phyloP scores from a whole-genome alignment of 2,888 invertebrate species.

The Melanargia galathea region DNA sequence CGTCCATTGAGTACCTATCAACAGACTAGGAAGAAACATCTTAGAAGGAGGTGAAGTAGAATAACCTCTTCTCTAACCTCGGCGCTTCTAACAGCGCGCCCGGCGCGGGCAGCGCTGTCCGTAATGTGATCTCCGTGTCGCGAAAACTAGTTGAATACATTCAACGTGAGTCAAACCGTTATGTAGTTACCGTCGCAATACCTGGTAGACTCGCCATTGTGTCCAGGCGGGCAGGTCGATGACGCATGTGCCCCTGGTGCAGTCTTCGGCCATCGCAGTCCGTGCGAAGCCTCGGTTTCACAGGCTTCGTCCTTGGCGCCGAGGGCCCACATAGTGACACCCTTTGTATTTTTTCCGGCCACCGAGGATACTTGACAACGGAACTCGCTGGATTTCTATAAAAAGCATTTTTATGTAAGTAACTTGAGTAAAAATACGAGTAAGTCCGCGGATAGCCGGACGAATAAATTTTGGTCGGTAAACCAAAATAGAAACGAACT shows the following conservation, averaged over 20 bases:
- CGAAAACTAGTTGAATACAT: too few species aligned
- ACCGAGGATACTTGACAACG: constrained; percentile 87
- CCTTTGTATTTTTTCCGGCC: constrained; percentile 72
- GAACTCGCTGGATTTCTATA: constrained; percentile 89
- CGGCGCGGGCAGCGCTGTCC: too few species aligned
- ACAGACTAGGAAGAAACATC: too few species aligned
- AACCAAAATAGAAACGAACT: too few species aligned
- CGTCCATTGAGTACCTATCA: too few species aligned
- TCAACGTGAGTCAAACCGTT: too few species aligned
- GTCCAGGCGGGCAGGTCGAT: constrained; percentile 76
- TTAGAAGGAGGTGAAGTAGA: too few species aligned
- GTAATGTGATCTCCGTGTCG: too few species aligned
- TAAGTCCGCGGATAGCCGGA: too few species aligned
- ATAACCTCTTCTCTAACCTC: too few species aligned
- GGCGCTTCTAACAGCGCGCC: too few species aligned
- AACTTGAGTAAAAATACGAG: not conserved
- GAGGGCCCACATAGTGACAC: constrained; percentile 85
- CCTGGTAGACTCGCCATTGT: constrained; percentile 73
- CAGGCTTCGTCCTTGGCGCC: constrained; percentile 80
- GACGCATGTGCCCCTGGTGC: constrained; percentile 87
- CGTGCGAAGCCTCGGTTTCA: constrained; percentile 79
- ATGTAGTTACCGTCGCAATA: constrained; percentile 31
- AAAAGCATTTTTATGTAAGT: not conserved
- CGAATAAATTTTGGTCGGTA: too few species aligned
- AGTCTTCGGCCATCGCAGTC: constrained; percentile 84